A percentile compares a stretch with the other conserved stretches of the same genome.
Conservation (phyloP, 2,113 vertebrate genomes). For the Colossoma macropomum region DNA sequence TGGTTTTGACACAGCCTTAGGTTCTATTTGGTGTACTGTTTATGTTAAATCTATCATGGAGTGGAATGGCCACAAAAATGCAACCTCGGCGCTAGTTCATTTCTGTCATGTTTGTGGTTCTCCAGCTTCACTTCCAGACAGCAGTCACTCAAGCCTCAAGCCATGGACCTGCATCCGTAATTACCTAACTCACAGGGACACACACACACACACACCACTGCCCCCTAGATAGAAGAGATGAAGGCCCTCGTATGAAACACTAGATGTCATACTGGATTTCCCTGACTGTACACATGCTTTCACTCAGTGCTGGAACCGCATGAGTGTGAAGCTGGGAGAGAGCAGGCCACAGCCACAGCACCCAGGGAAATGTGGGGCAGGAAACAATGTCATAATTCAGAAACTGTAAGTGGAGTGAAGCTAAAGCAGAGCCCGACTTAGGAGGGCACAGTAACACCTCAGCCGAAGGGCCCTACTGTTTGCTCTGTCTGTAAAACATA, state of each 20-base stretch:
- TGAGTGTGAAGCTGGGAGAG: conserved; percentile 31
- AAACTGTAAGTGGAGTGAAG: conserved; percentile 15
- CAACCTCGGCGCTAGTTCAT: neutral
- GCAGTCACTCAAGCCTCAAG: conserved; percentile 2
- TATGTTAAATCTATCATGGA: neutral
- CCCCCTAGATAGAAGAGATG: neutral
- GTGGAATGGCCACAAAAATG: neutral
- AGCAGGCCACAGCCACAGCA: conserved; percentile 2
- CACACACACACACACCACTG: neutral
- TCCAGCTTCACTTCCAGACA: neutral
- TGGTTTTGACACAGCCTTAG: neutral
- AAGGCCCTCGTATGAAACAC: neutral
- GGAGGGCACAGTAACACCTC: neutral
- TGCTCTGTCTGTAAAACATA: conserved; percentile 7
- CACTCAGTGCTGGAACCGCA: conserved; percentile 10
- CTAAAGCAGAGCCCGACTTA: neutral
- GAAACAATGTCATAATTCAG: conserved; percentile 33
- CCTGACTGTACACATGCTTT: conserved; percentile 31
- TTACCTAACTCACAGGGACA: neutral
- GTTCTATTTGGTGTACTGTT: neutral
- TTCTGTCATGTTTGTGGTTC: neutral
- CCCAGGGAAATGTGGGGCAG: conserved; percentile 13
- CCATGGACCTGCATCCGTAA: conserved; percentile 18
- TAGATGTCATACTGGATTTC: conserved; percentile 28
- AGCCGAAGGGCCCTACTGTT: neutral